Conservation (phyloP, 2,113 vertebrate species). For the Seriola rivoliana region DNA sequence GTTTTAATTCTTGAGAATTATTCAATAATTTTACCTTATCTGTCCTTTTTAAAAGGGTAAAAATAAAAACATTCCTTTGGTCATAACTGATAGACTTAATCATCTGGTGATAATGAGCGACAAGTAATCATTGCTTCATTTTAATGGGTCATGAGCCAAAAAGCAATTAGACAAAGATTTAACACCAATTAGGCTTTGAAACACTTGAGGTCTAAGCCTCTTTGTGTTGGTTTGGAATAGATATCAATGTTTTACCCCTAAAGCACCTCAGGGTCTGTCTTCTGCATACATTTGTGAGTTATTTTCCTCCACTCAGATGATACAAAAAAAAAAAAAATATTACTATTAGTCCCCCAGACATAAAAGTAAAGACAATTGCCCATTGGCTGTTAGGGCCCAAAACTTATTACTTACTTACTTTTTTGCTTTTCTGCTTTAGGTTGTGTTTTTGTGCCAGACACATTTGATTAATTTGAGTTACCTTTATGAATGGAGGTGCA, state of each 20-base stretch:
- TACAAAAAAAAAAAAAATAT: not conserved
- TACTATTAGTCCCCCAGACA: not conserved
- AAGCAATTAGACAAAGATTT: not conserved
- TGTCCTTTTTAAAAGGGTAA: not conserved
- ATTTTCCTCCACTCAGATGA: not conserved
- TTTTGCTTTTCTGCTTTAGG: not conserved
- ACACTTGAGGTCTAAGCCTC: not conserved
- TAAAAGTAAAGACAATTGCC: not conserved
- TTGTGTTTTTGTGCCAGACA: not conserved
- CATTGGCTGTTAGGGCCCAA: too few species aligned
- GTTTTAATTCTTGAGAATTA: not conserved
- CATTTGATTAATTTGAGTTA: conserved; percentile 3
- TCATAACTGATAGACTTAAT: not conserved
- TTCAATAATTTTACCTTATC: not conserved
- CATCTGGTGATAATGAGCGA: not conserved
- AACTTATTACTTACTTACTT: too few species aligned
- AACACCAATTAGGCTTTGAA: not conserved
- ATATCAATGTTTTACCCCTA: not conserved
- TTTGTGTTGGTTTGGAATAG: not conserved
- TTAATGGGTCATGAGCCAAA: not conserved
- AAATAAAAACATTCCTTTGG: not conserved
- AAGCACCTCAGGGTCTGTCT: not conserved
- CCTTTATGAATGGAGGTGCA: not conserved
- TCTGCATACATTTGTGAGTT: not conserved
- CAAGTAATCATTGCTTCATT: not conserved